These are phyloP conservation scores for Centropus unirufus DNA, from an alignment of 2,113 vertebrate species.

Conservation along the genomic window DNA sequence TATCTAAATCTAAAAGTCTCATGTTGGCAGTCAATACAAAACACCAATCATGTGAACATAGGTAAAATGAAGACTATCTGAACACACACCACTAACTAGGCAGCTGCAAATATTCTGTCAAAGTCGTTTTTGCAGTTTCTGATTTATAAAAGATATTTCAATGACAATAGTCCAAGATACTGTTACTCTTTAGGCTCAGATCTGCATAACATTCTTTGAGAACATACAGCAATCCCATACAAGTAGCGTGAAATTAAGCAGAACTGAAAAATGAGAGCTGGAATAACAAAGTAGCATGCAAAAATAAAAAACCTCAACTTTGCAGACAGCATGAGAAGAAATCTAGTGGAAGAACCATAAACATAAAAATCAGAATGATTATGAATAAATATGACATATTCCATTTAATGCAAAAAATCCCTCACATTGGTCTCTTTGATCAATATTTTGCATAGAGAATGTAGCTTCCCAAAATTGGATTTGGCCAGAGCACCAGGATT, in stretches of 20 bases:
- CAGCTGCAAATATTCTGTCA: background rate
- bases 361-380: background rate
- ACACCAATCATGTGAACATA: background rate
- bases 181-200: background rate
- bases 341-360: background rate
- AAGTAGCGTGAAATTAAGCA: background rate
- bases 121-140: background rate
- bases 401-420: background rate
- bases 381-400: background rate
- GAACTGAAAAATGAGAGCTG: background rate
- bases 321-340: background rate
- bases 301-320: background rate
- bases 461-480: background rate
- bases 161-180: background rate
- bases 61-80: background rate
- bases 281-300: background rate
- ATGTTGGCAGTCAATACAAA: accelerated
- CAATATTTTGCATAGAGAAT: background rate
- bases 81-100: background rate
- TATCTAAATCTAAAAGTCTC: background rate
- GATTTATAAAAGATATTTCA: background rate
- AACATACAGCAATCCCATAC: background rate
- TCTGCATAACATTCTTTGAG: background rate
- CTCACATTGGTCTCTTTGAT: background rate
- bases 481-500: background rate